Conservation (phyloP, 2,113 vertebrate species). For the Corythaeola cristata region DNA sequence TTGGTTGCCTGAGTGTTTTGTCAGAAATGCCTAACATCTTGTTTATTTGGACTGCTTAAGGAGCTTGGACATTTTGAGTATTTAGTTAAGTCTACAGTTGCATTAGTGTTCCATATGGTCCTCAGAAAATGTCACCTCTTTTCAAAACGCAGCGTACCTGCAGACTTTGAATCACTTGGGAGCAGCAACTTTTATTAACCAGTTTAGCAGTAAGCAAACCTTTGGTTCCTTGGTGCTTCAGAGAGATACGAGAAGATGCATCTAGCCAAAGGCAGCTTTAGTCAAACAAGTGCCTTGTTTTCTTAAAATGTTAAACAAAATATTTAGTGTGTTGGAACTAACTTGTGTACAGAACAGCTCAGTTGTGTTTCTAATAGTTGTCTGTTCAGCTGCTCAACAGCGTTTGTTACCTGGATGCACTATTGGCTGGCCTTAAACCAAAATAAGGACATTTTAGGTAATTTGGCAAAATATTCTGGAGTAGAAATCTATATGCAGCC, state of each 20-base stretch:
- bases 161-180: not conserved
- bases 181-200: not conserved
- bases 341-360: not conserved
- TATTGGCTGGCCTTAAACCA: not conserved
- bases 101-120: not conserved
- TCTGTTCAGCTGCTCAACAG: not conserved
- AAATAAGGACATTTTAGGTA: not conserved
- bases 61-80: not conserved
- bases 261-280: not conserved
- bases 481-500: not conserved
- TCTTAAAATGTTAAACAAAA: not conserved
- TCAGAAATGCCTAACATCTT: not conserved
- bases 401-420: not conserved
- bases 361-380: not conserved
- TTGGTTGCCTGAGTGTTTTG: not conserved
- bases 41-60: not conserved
- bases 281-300: not conserved
- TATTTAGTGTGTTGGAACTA: not conserved
- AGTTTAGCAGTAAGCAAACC: not conserved
- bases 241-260: not conserved
- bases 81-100: not conserved
- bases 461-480: not conserved
- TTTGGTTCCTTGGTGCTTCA: not conserved
- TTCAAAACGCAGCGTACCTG: not conserved
- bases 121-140: not conserved